A percentile compares a stretch with the other conserved stretches of the same genome.
Evolutionary conservation across 2,113 vertebrate genomes (phyloP).

Genomic region (Gavia stellata): DNA sequence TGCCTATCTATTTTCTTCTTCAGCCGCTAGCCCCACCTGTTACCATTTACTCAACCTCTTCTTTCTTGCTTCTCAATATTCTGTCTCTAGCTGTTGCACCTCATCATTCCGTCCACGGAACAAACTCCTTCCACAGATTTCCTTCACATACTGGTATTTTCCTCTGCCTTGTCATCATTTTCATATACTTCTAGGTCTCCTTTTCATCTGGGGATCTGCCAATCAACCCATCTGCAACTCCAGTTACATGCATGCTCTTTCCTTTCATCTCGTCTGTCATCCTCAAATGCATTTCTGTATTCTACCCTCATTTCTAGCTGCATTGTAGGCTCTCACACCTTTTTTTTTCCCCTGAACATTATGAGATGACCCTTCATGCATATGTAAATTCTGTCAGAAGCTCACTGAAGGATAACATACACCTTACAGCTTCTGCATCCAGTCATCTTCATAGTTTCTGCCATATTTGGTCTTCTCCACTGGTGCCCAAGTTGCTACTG

Average conservation of each 20-base stretch:
- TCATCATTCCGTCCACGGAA: not conserved
- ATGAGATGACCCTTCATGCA: conserved; percentile 59
- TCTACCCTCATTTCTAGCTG: conserved; percentile 38
- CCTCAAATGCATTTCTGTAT: not conserved
- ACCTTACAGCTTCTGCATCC: conserved; percentile 31
- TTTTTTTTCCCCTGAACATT: conserved; percentile 2
- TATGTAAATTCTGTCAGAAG: conserved; percentile 62
- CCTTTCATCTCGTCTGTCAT: conserved; percentile 53
- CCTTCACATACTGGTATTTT: not conserved
- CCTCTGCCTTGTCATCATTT: conserved; percentile 1
- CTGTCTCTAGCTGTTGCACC: not conserved
- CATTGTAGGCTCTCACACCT: conserved; percentile 2
- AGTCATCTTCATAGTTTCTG: conserved; percentile 16
- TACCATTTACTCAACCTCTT: not conserved
- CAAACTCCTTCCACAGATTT: not conserved
- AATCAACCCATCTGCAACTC: conserved; percentile 41
- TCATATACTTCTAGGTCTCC: conserved; percentile 1
- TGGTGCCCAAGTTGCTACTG: not conserved
- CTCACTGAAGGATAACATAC: conserved; percentile 56
- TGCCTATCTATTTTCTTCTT: not conserved
- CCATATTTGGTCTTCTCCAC: conserved; percentile 21
- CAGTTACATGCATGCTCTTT: not conserved
- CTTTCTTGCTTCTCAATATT: not conserved
- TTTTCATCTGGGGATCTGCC: conserved; percentile 40
- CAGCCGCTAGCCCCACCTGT: not conserved